Conservation (phyloP, 1,140 invertebrate genomes). For the Euura saliciscinereae region DNA sequence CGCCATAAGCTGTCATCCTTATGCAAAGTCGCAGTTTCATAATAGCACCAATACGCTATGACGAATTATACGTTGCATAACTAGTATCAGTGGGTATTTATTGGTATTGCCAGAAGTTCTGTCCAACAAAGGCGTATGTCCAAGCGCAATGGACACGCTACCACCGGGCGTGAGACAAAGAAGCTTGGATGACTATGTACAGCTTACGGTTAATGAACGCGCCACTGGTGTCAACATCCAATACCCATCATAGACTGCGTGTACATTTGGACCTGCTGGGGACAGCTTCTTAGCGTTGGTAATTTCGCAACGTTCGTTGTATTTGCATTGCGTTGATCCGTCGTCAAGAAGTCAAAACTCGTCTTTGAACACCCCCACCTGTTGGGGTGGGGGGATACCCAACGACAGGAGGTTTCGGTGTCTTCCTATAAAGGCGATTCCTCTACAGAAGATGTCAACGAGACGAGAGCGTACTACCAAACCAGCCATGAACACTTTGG, state of each 20-base stretch:
- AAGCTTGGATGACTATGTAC: too few relatives aligned
- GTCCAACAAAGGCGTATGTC: too few relatives aligned
- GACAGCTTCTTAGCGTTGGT: not conserved
- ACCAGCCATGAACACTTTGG: conserved; percentile 34
- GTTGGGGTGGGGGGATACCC: conserved; percentile 25
- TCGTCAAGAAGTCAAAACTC: not conserved
- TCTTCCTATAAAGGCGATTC: conserved; percentile 31
- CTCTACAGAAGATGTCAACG: conserved; percentile 27
- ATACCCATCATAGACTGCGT: too few relatives aligned
- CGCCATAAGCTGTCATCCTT: too few relatives aligned
- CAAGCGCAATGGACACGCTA: too few relatives aligned
- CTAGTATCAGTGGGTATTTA: not conserved
- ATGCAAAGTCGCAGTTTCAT: not conserved
- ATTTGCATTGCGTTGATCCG: not conserved
- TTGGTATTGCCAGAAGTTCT: too few relatives aligned
- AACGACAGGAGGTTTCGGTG: conserved; percentile 27
- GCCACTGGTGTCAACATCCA: too few relatives aligned
- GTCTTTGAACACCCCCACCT: not conserved
- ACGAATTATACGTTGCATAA: not conserved
- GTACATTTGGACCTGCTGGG: too few relatives aligned
- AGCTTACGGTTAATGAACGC: too few relatives aligned
- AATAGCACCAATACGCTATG: not conserved
- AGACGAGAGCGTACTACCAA: conserved; percentile 20
- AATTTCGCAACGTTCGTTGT: not conserved
- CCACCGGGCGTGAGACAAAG: too few relatives aligned